These are phyloP conservation scores for Diadema setosum DNA, from an alignment of 35 echinoderm and acorn worm species.

Conservation along the genomic window DNA sequence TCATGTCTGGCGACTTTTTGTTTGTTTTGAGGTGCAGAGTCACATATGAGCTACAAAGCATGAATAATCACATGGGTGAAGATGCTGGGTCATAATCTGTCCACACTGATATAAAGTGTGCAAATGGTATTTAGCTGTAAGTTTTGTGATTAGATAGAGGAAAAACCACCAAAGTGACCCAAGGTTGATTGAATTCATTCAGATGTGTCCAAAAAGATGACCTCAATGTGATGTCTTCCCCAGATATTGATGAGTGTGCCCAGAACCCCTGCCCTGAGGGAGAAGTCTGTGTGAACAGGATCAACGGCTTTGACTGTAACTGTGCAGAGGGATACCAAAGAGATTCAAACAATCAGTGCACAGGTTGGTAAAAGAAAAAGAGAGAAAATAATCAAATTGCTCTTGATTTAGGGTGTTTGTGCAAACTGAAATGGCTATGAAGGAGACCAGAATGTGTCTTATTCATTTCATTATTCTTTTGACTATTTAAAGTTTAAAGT, in stretches of 20 bases:
- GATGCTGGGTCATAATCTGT: background rate
- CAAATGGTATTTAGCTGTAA: background rate
- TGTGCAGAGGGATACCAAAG: background rate
- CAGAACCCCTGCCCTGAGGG: background rate
- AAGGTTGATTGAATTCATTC: background rate
- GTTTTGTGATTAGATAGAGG: background rate
- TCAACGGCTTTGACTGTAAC: background rate
- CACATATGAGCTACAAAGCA: too few species aligned
- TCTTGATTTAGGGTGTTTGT: too few species aligned
- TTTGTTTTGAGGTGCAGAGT: too few species aligned
- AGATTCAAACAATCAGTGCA: too few species aligned
- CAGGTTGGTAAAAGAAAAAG: too few species aligned
- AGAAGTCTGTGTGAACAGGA: background rate
- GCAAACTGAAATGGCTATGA: too few species aligned
- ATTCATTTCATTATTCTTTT: too few species aligned
- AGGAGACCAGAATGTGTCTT: too few species aligned
- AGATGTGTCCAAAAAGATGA: background rate
- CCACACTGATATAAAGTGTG: background rate
- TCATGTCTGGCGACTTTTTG: too few species aligned
- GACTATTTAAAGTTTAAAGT: too few species aligned
- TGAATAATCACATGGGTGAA: background rate
- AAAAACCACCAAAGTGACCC: background rate
- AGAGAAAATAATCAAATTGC: too few species aligned
- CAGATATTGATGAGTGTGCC: background rate
- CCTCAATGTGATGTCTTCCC: background rate